Percentiles rank a stretch among this genome's conserved stretches.
These are phyloP conservation scores for Crepidodera aurea DNA, from an alignment of 2,888 invertebrate genomes.

Conservation along the genomic window DNA sequence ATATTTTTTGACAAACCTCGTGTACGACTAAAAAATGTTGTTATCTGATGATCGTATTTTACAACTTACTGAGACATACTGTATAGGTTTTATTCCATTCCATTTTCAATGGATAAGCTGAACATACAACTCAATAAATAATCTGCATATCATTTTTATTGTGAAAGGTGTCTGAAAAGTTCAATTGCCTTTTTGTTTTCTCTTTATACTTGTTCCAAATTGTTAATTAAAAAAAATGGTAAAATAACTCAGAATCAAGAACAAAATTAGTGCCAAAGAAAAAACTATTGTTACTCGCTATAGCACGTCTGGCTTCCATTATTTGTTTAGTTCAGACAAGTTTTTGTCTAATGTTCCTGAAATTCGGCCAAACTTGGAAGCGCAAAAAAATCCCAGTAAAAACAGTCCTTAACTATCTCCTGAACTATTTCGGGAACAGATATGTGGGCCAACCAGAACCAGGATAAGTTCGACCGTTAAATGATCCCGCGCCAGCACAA, in stretches of 20 bases:
- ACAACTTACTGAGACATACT: too few species aligned
- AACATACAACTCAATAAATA: too few species aligned
- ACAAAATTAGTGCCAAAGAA: slow-evolving; percentile 7
- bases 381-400: slow-evolving; percentile 9
- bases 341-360: slow-evolving; percentile 21
- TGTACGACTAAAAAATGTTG: too few species aligned
- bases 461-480: slow-evolving; percentile 46
- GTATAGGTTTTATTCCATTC: too few species aligned
- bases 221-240: slow-evolving; percentile 5
- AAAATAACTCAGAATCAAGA: slow-evolving; percentile 15
- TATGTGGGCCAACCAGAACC: slow-evolving; percentile 35
- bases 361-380: slow-evolving; percentile 21
- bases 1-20: too few species aligned
- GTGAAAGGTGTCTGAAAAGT: background rate
- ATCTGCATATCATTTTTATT: too few species aligned
- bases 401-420: slow-evolving; percentile 21
- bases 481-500: slow-evolving; percentile 43
- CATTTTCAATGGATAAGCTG: too few species aligned
- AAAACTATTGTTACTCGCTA: slow-evolving; percentile 19
- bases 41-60: too few species aligned
- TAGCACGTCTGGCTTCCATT: slow-evolving; percentile 23
- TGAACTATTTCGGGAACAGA: slow-evolving; percentile 34
- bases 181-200: background rate
- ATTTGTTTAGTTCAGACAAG: slow-evolving; percentile 26
- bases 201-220: background rate